These are phyloP conservation scores for Nettapus auritus DNA, from an alignment of 2,113 vertebrate species.

Conservation along the genomic window DNA sequence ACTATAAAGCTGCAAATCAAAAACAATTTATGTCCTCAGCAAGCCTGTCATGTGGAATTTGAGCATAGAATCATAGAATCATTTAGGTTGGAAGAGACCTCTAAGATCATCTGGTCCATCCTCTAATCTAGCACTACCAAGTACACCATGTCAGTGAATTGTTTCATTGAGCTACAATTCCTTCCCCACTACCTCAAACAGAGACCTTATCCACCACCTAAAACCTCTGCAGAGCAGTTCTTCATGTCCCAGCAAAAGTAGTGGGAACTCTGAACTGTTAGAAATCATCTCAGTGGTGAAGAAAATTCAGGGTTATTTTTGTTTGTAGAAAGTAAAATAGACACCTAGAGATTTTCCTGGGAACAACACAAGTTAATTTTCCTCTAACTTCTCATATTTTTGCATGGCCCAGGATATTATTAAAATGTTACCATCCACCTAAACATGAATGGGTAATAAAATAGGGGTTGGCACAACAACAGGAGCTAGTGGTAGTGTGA, in stretches of 20 bases:
- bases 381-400: not conserved
- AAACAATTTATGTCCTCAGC: not conserved
- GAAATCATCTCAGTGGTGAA: not conserved
- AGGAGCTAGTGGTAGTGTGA: not conserved
- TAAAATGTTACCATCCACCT: not conserved
- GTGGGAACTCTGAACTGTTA: not conserved
- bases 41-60: not conserved
- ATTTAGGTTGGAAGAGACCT: no score
- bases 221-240: not conserved
- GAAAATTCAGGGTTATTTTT: not conserved
- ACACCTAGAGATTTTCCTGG: not conserved
- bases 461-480: not conserved
- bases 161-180: not conserved
- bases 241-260: not conserved
- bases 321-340: not conserved
- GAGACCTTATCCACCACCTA: fast-evolving
- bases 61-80: no score
- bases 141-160: not conserved
- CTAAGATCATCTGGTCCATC: no score
- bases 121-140: no score
- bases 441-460: not conserved
- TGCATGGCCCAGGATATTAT: not conserved
- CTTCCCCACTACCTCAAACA: not conserved
- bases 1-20: not conserved
- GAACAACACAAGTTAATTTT: not conserved